phyloP scores from a whole-genome alignment of 2,888 invertebrate species.

The Fragum fragum region DNA sequence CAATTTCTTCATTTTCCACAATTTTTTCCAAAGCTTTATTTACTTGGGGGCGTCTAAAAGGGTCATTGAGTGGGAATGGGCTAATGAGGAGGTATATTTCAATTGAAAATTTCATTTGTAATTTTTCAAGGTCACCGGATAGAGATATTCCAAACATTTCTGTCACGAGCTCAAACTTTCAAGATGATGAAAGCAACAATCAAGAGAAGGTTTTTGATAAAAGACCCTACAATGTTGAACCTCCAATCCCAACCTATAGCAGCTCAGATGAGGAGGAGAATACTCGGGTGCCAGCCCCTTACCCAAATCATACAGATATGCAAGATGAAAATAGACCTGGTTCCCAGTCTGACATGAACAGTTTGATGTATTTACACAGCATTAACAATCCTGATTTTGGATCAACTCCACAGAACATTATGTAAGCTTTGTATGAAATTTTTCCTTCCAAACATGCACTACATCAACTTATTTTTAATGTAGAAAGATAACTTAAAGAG shows the following conservation, averaged over 20 bases:
- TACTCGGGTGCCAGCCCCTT: slow-evolving; percentile 45
- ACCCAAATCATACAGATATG: slow-evolving; percentile 7
- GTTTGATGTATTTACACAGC: slow-evolving; percentile 7
- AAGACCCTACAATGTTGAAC: slow-evolving; percentile 65
- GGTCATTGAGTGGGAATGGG: too few species aligned
- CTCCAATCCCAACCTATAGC: slow-evolving; percentile 45
- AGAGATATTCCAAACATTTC: slow-evolving; percentile 30
- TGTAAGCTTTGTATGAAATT: slow-evolving; percentile 1
- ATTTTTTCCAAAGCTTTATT: too few species aligned
- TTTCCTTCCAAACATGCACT: too few species aligned
- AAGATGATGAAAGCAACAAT: slow-evolving; percentile 79
- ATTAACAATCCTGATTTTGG: slow-evolving; percentile 5
- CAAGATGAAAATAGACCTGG: slow-evolving; percentile 14
- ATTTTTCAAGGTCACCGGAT: slow-evolving; percentile 23
- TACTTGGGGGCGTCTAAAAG: too few species aligned
- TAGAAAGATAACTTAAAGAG: too few species aligned
- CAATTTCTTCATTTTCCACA: too few species aligned
- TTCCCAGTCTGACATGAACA: slow-evolving; percentile 25
- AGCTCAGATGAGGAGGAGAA: slow-evolving; percentile 73
- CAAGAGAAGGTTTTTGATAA: slow-evolving; percentile 81
- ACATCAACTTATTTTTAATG: too few species aligned
- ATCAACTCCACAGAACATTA: slow-evolving; percentile 11
- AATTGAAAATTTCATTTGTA: too few species aligned
- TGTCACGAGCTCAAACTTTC: slow-evolving; percentile 76
- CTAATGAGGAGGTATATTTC: too few species aligned